These are phyloP conservation scores for Hoplias malabaricus DNA, from an alignment of 2,113 vertebrate genomes.

Conservation along the genomic window DNA sequence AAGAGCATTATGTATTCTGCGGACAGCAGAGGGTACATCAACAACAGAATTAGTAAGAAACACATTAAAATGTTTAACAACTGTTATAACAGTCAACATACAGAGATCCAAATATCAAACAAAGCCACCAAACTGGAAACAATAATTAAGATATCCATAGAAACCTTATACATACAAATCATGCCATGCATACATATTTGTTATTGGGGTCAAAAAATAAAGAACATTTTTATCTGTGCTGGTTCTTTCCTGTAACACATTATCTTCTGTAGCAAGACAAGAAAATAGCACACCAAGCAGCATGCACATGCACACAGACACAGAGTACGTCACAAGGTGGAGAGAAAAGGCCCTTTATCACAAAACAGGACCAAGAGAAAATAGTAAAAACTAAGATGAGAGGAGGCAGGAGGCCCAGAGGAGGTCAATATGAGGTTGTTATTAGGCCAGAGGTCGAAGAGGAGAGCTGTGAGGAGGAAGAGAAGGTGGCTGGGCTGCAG, in stretches of 20 bases:
- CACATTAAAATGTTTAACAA: constrained; percentile 43
- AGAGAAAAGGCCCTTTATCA: constrained; percentile 66
- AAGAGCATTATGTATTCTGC: constrained; percentile 25
- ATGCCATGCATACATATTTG: constrained; percentile 71
- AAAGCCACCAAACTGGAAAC: constrained; percentile 49
- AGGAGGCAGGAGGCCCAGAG: constrained; percentile 74
- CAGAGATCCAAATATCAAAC: constrained; percentile 54
- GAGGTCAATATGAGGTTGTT: constrained; percentile 81
- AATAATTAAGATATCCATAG: constrained; percentile 45
- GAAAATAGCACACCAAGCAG: constrained; percentile 63
- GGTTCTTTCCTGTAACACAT: constrained; percentile 8
- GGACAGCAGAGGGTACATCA: constrained; percentile 33
- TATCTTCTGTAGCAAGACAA: constrained; percentile 22
- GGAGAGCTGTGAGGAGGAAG: constrained; percentile 77
- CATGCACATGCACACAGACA: constrained; percentile 67
- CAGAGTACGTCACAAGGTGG: constrained; percentile 51
- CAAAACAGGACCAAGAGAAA: constrained; percentile 68
- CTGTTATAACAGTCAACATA: constrained; percentile 35
- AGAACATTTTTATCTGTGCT: constrained; percentile 18
- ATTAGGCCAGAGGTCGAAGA: constrained; percentile 87
- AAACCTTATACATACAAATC: constrained; percentile 60
- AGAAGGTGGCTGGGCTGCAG: constrained; percentile 68
- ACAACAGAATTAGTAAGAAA: constrained; percentile 43
- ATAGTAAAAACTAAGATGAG: constrained; percentile 59
- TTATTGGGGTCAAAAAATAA: not conserved